Evolutionary conservation across 2,113 vertebrate genomes (phyloP).

Genomic region (Gymnogyps californianus): DNA sequence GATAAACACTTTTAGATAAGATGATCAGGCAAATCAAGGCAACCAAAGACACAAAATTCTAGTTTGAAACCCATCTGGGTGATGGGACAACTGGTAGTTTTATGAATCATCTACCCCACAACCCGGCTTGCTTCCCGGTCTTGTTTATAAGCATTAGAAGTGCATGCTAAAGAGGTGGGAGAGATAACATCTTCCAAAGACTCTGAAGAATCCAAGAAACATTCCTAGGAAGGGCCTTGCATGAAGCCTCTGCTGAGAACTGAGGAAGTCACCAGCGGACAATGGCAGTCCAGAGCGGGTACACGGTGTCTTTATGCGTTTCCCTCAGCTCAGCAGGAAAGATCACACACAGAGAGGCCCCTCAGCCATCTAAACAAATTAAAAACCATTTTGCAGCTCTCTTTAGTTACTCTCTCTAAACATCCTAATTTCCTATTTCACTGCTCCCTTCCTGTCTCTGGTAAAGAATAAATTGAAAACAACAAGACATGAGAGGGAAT

Average conservation of each 20-base stretch:
- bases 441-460: slow-evolving; percentile 18
- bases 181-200: neutral
- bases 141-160: neutral
- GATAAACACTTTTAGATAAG: neutral
- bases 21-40: neutral
- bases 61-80: neutral
- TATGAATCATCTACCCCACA: neutral
- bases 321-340: neutral
- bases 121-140: neutral
- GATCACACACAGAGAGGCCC: neutral
- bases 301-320: neutral
- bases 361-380: slow-evolving; percentile 34
- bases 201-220: neutral
- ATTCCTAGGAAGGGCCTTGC: neutral
- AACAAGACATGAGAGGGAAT: neutral
- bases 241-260: neutral
- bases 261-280: neutral
- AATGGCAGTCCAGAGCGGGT: neutral
- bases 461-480: slow-evolving; percentile 33
- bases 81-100: neutral
- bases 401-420: slow-evolving; percentile 34
- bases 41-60: neutral
- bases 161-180: neutral
- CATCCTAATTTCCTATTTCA: slow-evolving; percentile 41
- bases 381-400: slow-evolving; percentile 7